Evolutionary conservation across 2,888 invertebrate species (phyloP), one percentile per base, ranked within the genome.

Genomic region (Tenthredo scrophulariae): DNA sequence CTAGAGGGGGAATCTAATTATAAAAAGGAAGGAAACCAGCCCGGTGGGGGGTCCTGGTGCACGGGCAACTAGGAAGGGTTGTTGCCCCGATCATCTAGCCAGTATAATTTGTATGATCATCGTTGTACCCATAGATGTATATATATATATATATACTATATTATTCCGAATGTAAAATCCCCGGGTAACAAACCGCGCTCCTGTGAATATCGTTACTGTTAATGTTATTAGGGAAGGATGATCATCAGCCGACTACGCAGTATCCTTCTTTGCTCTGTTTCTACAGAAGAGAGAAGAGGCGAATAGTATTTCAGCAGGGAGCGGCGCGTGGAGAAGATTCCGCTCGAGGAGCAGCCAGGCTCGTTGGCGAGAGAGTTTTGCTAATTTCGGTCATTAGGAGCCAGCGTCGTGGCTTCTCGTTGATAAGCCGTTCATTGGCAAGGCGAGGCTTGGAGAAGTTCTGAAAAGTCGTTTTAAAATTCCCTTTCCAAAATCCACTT

Each of bases 1-100:
- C 74, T 65, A 74, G 26, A 67, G 84, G 83, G 86, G 80, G 67
- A 87, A 90, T 87, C 89, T 91, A 90, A 90, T 91, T 90, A 91
- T 90, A 90, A 90, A 89, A 89, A 90, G 88, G 89, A 90, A 90
- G 89, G 89, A 89, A 89, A 87, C 85, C 85, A 89, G 88, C 87
- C 85, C 85, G 46, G 65, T 22, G 79, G 65, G 58, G 37, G 58
- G 37, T 54, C 5, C 77, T 72, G 83, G 85, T 83, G 84, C 2
- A 33, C 43, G 5, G 33, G 80, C 26, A 46, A 50, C 67, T 83
- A n/a, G 46, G 7, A 70, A 80, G 80, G 80, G 80, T 37, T 80
- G 58, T 22, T 37, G 7, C 74, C 26, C 74, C 9, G 43, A 74
- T 22, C 15, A 43, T 74, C 46, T 46, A 46, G 74, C 26, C 43